Evolutionary conservation across 2,888 invertebrate species (phyloP), one percentile per base, ranked within the genome.

Genomic region (Phytoseiulus persimilis): DNA sequence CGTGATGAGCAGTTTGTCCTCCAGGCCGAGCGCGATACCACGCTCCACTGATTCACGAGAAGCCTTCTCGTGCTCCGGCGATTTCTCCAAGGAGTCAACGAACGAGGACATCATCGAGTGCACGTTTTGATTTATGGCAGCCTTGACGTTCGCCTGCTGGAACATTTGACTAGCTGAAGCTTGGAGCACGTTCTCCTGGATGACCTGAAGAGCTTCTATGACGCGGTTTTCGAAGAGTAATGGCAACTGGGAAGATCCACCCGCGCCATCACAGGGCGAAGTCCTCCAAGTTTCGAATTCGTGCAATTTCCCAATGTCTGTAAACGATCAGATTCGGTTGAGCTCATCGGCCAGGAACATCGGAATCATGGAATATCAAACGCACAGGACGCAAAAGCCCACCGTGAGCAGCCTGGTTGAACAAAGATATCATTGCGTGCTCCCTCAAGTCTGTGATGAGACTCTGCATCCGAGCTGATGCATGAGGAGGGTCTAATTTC

Each of bases 381-480:
- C 18, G 23, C 23, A 11, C 23, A 11, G n/a, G 5, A 3, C 39
- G 39, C 39, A 39, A 39, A 32, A 84, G 28, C 91, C 90, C 89
- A 93, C 93, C 95, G 91, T 95, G 95, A 31, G 95, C 95, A 0
- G 97, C 95, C 92, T 97, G 96, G 92, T 96, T 96, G 90, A 98
- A 95, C 91, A 97, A 94, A 90, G 95, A 95, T 14, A 95, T 94
- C 94, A 98, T 95, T 91, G 97, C 97, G 92, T 96, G 95, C 90
- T 96, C 92, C 93, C 97, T 95, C 92, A 98, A 95, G 92, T 98
- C 96, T 92, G 97, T 95, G 91, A 97, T 95, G 84, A 98, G 94
- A 91, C 95, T 95, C 92, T 96, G 95, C 90, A 98, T 97, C 90
- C 95, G 95, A 0, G 87, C 83, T 23, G 90, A 33, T 65, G 83